Evolutionary conservation across 2,113 vertebrate species (phyloP), one percentile per base, ranked within the genome.

Genomic region (Reinhardtius hippoglossoides): DNA sequence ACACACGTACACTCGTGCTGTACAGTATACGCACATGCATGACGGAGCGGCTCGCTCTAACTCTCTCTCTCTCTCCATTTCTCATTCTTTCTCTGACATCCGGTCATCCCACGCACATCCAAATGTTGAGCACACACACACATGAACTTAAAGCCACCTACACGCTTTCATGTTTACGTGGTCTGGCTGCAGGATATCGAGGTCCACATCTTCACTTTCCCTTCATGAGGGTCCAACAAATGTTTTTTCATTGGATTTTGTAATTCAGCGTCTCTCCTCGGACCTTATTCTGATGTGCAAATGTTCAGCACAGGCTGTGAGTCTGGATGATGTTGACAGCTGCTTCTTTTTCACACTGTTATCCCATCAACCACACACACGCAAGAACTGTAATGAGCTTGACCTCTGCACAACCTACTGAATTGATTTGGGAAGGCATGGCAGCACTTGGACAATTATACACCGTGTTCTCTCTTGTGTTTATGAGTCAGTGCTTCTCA

Each of bases 401-500:
- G 74, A 80, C 81, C 74, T 64, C 71, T 50, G 26, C n/a, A 35
- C 16, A 3, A 64, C 63, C 60, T 60, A 4, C 75, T 64, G 59
- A 70, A 78, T 23, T 61, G 31, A 78, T 48, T 66, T 46, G 71
- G 56, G 71, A 46, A 55, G 48, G 71, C 67, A 70, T 58, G 1
- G 2, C 65, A 66, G 69, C 60, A 40, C 14, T 86, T 27, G 59
- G 54, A 68, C 66, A 80, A 48, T 70, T 88, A 76, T 16, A 71
- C 71, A 76, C 66, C 0, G 37, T 26, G 67, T 81, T 79, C 82
- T 67, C 76, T 27, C 57, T 66, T 10, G 57, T 31, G 73, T 54
- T 83, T 31, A 54, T 79, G 82, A 84, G 37, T 88, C 73, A 78
- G 70, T 71, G 80, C 71, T 78, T 78, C 76, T 64, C 78, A 48